Percentiles rank a stretch among this genome's conserved stretches.
Conservation (phyloP, 2,888 invertebrate genomes). For the Rhopalosiphum nymphaeae region DNA sequence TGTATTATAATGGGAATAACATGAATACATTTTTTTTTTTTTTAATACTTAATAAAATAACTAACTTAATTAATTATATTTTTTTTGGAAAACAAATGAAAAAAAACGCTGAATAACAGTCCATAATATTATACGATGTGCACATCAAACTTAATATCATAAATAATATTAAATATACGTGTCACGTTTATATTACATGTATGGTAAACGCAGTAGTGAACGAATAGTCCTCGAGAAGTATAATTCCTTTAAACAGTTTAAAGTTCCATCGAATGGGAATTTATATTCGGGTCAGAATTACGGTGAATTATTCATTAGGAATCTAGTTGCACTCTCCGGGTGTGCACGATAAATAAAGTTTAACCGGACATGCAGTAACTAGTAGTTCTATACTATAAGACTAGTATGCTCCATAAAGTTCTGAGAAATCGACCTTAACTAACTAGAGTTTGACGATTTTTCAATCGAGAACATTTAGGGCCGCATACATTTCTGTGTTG, state of each 20-base stretch:
- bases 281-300: conserved; percentile 49
- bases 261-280: conserved; percentile 28
- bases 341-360: conserved; percentile 42
- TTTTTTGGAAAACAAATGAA: not conserved
- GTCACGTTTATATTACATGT: not conserved
- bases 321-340: conserved; percentile 39
- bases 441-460: conserved; percentile 24
- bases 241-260: conserved; percentile 25
- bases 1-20: not conserved
- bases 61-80: not conserved
- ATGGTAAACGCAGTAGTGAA: not conserved
- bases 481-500: not conserved
- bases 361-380: conserved; percentile 26
- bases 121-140: not conserved
- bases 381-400: conserved; percentile 20
- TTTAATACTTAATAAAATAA: not conserved
- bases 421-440: conserved; percentile 8
- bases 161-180: not conserved
- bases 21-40: not conserved
- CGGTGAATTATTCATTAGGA: conserved; percentile 56
- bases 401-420: conserved; percentile 39
- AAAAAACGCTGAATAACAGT: not conserved
- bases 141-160: not conserved
- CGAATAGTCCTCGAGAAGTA: not conserved
- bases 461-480: conserved; percentile 12